A percentile compares a stretch with the other conserved stretches of the same genome.
phyloP scores from a whole-genome alignment of 2,888 invertebrate species.

The Drosophila antonietae region DNA sequence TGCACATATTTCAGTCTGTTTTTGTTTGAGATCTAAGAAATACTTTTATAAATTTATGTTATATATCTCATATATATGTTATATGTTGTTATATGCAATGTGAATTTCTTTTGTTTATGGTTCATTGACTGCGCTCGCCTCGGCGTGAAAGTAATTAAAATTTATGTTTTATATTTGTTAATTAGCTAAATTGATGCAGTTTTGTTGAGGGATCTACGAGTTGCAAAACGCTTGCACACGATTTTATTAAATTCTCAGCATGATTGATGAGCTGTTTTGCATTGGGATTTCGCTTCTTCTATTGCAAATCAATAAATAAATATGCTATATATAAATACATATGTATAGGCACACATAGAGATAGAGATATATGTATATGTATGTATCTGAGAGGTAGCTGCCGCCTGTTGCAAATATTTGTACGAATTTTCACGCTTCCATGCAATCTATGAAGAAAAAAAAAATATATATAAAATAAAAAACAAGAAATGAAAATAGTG shows the following conservation, averaged over 20 bases:
- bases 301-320: conserved; percentile 64
- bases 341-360: not conserved
- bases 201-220: conserved; percentile 58
- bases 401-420: conserved; percentile 58
- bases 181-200: conserved; percentile 61
- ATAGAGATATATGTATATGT: not conserved
- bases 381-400: conserved; percentile 3
- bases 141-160: conserved; percentile 59
- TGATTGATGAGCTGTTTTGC: conserved; percentile 65
- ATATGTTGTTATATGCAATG: not conserved
- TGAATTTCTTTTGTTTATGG: conserved; percentile 37
- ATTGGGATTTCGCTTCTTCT: conserved; percentile 17
- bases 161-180: conserved; percentile 36
- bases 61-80: too few relatives aligned
- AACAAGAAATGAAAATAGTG: not conserved
- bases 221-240: conserved; percentile 59
- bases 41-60: not conserved
- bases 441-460: conserved; percentile 44
- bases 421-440: conserved; percentile 77
- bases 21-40: not conserved
- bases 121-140: conserved; percentile 52
- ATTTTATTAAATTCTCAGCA: conserved; percentile 57
- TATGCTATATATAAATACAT: conserved; percentile 34
- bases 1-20: not conserved
- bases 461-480: not conserved